Evolutionary conservation across 2,888 invertebrate genomes (phyloP).

Genomic region (Tipula lateralis): DNA sequence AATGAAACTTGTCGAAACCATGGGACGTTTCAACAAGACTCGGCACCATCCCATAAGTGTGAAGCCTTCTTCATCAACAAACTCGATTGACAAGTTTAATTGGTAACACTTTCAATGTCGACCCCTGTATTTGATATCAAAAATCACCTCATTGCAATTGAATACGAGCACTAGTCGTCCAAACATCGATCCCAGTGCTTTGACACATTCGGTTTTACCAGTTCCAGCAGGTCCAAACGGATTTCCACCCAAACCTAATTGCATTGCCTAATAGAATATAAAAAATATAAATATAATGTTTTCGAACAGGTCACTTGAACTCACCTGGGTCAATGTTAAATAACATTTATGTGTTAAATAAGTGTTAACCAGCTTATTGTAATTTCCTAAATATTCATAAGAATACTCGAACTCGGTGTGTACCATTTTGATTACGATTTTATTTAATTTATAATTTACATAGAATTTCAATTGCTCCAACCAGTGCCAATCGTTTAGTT

Average conservation of each 20-base stretch:
- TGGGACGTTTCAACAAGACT: no score
- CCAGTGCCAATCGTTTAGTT: slow-evolving; percentile 84
- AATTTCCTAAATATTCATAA: slow-evolving; percentile 97
- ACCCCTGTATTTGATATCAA: no score
- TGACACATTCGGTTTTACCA: slow-evolving; percentile 98
- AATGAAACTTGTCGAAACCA: no score
- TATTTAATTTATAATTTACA: slow-evolving; percentile 55
- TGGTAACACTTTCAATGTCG: no score
- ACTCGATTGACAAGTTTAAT: no score
- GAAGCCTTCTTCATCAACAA: no score
- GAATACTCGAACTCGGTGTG: slow-evolving; percentile 93
- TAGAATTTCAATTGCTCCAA: slow-evolving; percentile 87
- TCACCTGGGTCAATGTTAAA: slow-evolving; percentile 85
- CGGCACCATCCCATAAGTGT: no score
- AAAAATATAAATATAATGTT: background rate
- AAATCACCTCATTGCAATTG: slow-evolving; percentile 93
- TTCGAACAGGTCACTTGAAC: no score
- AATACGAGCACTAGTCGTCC: slow-evolving; percentile 93
- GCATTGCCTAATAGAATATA: slow-evolving; percentile 64
- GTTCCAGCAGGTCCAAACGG: slow-evolving; percentile 99
- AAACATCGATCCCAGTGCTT: slow-evolving; percentile 83
- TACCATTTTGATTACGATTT: slow-evolving; percentile 75
- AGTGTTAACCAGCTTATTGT: slow-evolving; percentile 90
- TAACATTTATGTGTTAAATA: slow-evolving; percentile 96
- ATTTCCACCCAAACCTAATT: slow-evolving; percentile 94